Evolutionary conservation across 2,888 invertebrate genomes (phyloP).

Genomic region (Pristionchus maxplancki): DNA sequence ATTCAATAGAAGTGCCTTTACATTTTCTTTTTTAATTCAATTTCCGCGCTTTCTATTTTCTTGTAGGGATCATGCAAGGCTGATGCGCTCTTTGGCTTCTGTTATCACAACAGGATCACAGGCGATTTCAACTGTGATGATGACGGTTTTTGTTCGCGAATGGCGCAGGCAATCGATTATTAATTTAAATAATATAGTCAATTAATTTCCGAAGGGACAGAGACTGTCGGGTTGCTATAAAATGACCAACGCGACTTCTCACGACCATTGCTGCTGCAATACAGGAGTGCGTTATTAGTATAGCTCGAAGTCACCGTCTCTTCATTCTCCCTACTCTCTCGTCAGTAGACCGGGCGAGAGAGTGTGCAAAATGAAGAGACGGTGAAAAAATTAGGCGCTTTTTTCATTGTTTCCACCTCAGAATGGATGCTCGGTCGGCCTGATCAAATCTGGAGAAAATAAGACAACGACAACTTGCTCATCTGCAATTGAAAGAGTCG

Average conservation of each 20-base stretch:
- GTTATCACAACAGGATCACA: slow-evolving; percentile 69
- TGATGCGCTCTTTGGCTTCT: slow-evolving; percentile 69
- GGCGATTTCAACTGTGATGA: slow-evolving; percentile 71
- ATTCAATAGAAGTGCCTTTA: background rate
- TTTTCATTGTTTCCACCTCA: background rate
- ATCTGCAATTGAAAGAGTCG: background rate
- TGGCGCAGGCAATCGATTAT: no score
- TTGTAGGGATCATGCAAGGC: slow-evolving; percentile 68
- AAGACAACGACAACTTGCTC: background rate
- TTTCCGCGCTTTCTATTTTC: background rate
- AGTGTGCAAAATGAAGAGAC: no score
- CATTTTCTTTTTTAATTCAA: background rate
- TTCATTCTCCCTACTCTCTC: no score
- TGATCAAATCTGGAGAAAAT: background rate
- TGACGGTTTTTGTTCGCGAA: slow-evolving; percentile 60
- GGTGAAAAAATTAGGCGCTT: no score
- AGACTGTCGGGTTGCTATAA: slow-evolving; percentile 64
- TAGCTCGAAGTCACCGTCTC: background rate
- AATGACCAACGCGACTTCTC: slow-evolving; percentile 33
- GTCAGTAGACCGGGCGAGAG: no score
- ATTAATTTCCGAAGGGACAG: no score
- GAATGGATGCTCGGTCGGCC: background rate
- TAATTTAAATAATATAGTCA: no score
- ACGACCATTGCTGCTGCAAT: slow-evolving; percentile 70
- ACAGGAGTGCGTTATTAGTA: slow-evolving; percentile 55